A percentile compares a stretch with the other conserved stretches of the same genome.
phyloP scores from a whole-genome alignment of 2,797 vertebrate species.

The Moxostoma hubbsi region DNA sequence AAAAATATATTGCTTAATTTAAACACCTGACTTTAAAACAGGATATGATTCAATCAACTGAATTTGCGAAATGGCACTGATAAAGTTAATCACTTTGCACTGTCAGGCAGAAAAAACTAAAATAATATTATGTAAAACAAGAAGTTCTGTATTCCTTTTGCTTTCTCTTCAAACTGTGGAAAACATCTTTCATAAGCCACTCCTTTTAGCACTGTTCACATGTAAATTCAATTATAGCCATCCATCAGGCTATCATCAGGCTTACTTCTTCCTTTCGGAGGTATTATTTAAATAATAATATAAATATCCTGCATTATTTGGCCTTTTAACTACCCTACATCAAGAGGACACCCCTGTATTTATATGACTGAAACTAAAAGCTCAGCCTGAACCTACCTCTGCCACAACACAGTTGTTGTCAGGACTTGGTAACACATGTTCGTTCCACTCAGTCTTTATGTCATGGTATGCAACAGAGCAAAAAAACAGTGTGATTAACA shows the following conservation, averaged over 20 bases:
- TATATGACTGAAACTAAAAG: background rate
- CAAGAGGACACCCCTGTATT: background rate
- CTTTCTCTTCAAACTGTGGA: conserved; percentile 1
- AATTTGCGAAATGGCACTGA: background rate
- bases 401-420: conserved; percentile 28
- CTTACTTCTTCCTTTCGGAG: too few species aligned
- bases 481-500: conserved; percentile 3
- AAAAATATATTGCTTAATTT: background rate
- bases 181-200: conserved; percentile 31
- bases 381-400: background rate
- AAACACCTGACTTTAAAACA: background rate
- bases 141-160: background rate
- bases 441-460: background rate
- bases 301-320: background rate
- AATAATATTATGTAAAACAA: background rate
- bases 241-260: background rate
- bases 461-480: background rate
- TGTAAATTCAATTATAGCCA: conserved; percentile 26
- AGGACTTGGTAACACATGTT: conserved; percentile 21
- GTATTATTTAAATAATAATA: background rate
- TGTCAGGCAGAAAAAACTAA: conserved; percentile 4
- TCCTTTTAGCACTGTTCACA: conserved; percentile 34
- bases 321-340: background rate
- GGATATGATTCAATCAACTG: background rate
- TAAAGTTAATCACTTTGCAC: conserved; percentile 1